Base-by-base conservation (phyloP, 2,113 vertebrate species). In the Notothenia coriiceps region DNA sequence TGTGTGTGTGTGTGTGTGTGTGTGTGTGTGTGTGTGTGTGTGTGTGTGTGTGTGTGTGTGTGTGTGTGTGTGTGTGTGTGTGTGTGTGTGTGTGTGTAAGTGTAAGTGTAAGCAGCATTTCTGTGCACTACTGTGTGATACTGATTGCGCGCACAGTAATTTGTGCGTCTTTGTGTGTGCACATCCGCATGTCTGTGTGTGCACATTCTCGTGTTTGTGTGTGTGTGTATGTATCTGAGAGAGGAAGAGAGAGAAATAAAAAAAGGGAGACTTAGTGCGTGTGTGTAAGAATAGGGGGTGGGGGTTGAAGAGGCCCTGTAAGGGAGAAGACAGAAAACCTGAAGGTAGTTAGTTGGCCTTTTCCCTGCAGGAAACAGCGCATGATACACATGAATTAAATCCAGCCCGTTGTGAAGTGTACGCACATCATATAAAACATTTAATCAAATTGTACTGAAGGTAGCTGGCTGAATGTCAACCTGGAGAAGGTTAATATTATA, bases 301-400 rank as follows among this genome's bases (percentile, higher is more conserved):
- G 86, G 92, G 88, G 89, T 81, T 94, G 90, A 82, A 86, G 94
- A 92, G 94, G 94, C 94, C 94, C 90, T 83, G 81, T 64, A 89
- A 95, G 90, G 94, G 94, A 94, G 91, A 92, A 86, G 80, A 86
- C 80, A 88, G 91, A 90, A 88, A 92, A 89, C 86, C 87, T 93
- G 93, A 90, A 90, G 82, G 88, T 90, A 88, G 88, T 90, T 92
- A 88, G 90, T 86, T 82, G 88, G 88, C 83, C 79, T 87, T 93
- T 90, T 89, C 88, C 89, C 86, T 85, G 86, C 86, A 92, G 89
- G 90, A 91, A 94, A 92, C 90, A 91, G 80, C 78, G 65, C 77
- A 66, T 61, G 50, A 88, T 70, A 71, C 81, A 74, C 79, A 83
- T 54, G 57, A 70, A 87, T 73, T 68, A 18, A 78, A 77, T 70